phyloP scores from a whole-genome alignment of 2,113 vertebrate species.

The Microtus oregoni region DNA sequence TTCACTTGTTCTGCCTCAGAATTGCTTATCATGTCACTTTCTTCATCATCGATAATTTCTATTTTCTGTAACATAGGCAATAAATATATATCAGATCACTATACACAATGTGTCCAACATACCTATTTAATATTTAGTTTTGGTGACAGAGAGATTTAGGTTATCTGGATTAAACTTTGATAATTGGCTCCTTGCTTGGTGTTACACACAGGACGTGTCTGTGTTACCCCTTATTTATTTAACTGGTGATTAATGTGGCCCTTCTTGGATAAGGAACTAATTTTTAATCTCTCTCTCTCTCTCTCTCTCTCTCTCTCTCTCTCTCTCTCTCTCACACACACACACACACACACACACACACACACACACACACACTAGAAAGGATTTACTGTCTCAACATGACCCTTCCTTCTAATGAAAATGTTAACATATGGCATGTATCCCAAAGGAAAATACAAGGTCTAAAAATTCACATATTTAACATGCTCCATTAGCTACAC shows the following conservation, averaged over 20 bases:
- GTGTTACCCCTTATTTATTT: neutral
- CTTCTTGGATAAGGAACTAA: neutral
- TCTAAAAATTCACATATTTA: conserved; percentile 35
- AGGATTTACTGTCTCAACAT: neutral
- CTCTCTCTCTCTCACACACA: neutral
- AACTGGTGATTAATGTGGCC: neutral
- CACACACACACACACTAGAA: neutral
- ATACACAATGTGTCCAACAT: conserved; percentile 3
- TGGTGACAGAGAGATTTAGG: neutral
- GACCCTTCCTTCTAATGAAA: conserved; percentile 38
- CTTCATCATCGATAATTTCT: conserved; percentile 94
- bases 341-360: no score
- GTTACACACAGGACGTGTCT: neutral
- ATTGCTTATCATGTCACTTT: conserved; percentile 92
- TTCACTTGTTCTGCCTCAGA: conserved; percentile 96
- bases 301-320: neutral
- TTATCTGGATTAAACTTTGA: conserved; percentile 29
- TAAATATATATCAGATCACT: conserved; percentile 4
- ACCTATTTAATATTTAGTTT: conserved; percentile 16
- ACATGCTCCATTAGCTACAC: conserved; percentile 41
- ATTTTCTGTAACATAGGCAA: conserved; percentile 91
- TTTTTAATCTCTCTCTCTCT: neutral
- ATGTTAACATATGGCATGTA: neutral
- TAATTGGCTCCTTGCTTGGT: neutral
- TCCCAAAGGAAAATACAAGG: conserved; percentile 21